A percentile compares a stretch with the other conserved stretches of the same genome.
These are phyloP conservation scores for Leistus spinibarbis DNA, from an alignment of 2,888 invertebrate species.

Conservation along the genomic window DNA sequence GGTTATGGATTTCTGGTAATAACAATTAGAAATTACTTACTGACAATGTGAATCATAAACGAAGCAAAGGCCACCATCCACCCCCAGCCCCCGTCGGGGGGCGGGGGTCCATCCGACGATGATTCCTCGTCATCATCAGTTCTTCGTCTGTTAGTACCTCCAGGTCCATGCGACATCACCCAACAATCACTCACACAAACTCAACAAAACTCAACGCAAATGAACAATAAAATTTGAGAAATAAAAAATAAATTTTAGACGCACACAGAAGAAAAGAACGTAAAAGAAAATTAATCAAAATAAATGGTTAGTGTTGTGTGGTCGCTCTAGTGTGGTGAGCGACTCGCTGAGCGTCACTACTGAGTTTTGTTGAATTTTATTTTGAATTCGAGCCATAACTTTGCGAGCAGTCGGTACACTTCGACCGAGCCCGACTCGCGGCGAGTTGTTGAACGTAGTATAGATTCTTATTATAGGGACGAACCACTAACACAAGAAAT, in stretches of 20 bases:
- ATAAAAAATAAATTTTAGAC: background rate
- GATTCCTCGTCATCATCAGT: conserved; percentile 50
- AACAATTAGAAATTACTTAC: conserved; percentile 66
- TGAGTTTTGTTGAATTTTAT: background rate
- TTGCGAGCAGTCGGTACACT: background rate
- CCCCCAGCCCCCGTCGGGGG: conserved; percentile 94
- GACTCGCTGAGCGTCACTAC: background rate
- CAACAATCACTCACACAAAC: conserved; percentile 10
- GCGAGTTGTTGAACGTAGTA: background rate
- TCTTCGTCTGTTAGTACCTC: conserved; percentile 42
- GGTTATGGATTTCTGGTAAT: no score
- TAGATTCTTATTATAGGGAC: background rate
- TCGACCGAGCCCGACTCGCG: background rate
- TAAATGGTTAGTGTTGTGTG: background rate
- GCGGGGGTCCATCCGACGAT: conserved; percentile 57
- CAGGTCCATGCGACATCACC: conserved; percentile 41
- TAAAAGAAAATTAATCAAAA: background rate
- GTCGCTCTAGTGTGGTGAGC: background rate
- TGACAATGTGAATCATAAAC: conserved; percentile 94
- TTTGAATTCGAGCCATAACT: background rate
- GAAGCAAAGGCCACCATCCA: conserved; percentile 94
- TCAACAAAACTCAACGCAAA: conserved; percentile 10
- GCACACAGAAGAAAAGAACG: background rate
- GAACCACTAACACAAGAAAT: background rate
- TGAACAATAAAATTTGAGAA: conserved; percentile 2